Conservation (phyloP, 1,140 invertebrate species). For the Sinella curviseta region DNA sequence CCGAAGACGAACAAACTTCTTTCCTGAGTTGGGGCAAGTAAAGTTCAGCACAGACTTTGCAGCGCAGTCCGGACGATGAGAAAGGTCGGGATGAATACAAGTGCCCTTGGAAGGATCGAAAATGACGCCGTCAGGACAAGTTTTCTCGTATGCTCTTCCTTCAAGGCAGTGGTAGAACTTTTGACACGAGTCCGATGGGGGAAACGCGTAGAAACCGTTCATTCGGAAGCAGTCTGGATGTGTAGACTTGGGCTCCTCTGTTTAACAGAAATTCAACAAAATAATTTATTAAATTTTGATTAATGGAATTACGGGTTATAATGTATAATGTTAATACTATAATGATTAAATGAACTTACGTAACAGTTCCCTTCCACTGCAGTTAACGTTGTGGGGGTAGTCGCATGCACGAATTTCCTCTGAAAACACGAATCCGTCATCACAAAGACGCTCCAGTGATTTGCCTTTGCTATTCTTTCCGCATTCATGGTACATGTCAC, state of each 20-base stretch:
- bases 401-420: conserved; percentile 52
- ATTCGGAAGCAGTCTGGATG: conserved; percentile 52
- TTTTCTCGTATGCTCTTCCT: conserved; percentile 48
- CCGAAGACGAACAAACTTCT: conserved; percentile 47
- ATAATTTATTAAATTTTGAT: not conserved
- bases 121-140: conserved; percentile 57
- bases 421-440: conserved; percentile 56
- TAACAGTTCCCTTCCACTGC: conserved; percentile 50
- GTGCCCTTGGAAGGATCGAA: conserved; percentile 53
- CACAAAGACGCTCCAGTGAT: conserved; percentile 53
- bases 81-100: conserved; percentile 51
- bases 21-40: conserved; percentile 52
- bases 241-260: conserved; percentile 50
- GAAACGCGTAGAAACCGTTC: conserved; percentile 54
- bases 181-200: conserved; percentile 51
- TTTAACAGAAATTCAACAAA: not conserved
- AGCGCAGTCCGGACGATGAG: conserved; percentile 46
- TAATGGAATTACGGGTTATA: not conserved
- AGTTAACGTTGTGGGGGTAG: conserved; percentile 55
- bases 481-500: conserved; percentile 57
- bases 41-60: conserved; percentile 51
- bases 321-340: not conserved
- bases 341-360: no score
- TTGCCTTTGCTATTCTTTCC: conserved; percentile 51
- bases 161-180: conserved; percentile 54